Evolutionary conservation across 2,888 invertebrate species (phyloP).

Genomic region (Orthonevra nobilis): DNA sequence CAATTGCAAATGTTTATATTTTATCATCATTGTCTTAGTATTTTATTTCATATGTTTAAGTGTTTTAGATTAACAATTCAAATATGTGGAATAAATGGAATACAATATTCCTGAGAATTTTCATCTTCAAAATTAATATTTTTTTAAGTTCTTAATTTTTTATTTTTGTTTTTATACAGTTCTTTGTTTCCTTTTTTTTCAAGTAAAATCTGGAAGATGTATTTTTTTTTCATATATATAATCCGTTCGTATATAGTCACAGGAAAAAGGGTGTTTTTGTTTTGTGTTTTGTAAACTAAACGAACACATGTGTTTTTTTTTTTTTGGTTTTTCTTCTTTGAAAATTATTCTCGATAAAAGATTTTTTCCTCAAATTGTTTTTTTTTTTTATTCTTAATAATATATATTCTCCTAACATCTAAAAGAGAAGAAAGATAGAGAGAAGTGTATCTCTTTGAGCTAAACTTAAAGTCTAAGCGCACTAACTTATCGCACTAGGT

Average conservation of each 20-base stretch:
- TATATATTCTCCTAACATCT: conserved; percentile 63
- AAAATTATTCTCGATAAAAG: conserved; percentile 58
- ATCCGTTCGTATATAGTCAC: conserved; percentile 63
- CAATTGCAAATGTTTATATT: conserved; percentile 11
- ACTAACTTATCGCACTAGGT: conserved; percentile 66
- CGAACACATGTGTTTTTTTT: conserved; percentile 59
- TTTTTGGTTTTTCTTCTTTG: conserved; percentile 49
- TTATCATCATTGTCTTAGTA: conserved; percentile 28
- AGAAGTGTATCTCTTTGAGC: conserved; percentile 65
- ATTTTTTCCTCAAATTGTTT: conserved; percentile 10
- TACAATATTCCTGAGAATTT: conserved; percentile 67
- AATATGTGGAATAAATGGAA: conserved; percentile 68
- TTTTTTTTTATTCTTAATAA: conserved; percentile 43
- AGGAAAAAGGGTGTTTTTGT: conserved; percentile 52
- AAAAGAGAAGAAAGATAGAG: conserved; percentile 68
- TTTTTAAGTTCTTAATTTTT: conserved; percentile 53
- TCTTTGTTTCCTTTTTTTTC: conserved; percentile 37
- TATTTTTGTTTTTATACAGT: conserved; percentile 50
- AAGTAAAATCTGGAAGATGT: conserved; percentile 66
- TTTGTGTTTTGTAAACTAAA: conserved; percentile 66
- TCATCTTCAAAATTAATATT: conserved; percentile 58
- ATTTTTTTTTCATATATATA: conserved; percentile 65
- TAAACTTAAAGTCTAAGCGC: conserved; percentile 68
- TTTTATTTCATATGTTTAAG: conserved; percentile 14
- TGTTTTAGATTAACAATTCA: conserved; percentile 58